Evolutionary conservation across 2,797 vertebrate genomes (phyloP), one percentile per base, ranked within the genome.

Genomic region (Dallia pectoralis): DNA sequence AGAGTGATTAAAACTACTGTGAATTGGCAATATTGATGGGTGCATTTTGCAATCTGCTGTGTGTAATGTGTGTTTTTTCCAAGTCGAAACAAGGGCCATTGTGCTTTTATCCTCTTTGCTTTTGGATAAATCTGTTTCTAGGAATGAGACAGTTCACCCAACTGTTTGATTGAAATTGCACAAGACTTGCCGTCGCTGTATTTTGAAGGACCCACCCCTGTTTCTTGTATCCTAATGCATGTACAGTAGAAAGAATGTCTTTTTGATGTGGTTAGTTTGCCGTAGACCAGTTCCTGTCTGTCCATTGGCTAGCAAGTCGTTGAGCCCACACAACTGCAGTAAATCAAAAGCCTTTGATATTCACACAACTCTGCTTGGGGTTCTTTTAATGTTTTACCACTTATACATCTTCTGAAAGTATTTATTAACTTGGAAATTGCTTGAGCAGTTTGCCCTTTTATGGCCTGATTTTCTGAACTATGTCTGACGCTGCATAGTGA

Each of bases 231-330:
- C 8, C 40, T 44, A 2, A 69, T 30, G 49, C 29, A 29, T 30
- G 16, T 62, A 47, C 30, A 19, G 29, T 30, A 30, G 44, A 40
- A 71, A 36, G 9, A 67, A 70, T 48, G n/a, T 53, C 8, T 67
- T 53, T 51, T 72, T 62, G 32, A 30, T 4, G 40, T 44, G 40
- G 40, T 4, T 44, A 19, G 70, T 30, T 56, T 19, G 63, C 51
- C 47, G 30, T 68, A 59, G 7, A 36, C 53, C 15, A 51, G 68
- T 48, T 71, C 36, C 63, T 56, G 30, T 48, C 62, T 44, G 22
- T 61, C 36, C 70, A 51, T 33, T 65, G 68, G 64, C 75, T 77
- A 56, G 48, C 32, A 56, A 32, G 16, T 47, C 11, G 64, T 48
- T 25, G 75, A 48, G 25, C 14, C 19, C 4, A 25, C 12, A 30